Conservation (phyloP, 2,113 vertebrate species). For the Hemibagrus wyckioides region DNA sequence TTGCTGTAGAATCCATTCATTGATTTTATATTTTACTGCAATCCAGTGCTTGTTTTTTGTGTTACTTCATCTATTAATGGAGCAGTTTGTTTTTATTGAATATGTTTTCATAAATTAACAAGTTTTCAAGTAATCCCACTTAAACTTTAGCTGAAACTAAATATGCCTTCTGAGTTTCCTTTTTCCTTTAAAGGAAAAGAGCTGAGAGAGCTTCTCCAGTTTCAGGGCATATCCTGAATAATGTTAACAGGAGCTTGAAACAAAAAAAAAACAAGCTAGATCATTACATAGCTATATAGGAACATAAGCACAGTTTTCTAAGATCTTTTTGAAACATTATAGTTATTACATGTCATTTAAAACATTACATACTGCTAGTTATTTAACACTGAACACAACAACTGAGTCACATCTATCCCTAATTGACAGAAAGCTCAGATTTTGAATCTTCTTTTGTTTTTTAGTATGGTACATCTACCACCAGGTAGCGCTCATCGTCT, state of each 20-base stretch:
- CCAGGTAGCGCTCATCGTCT: conserved; percentile 85
- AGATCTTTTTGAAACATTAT: not conserved
- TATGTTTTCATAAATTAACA: not conserved
- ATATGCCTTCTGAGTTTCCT: not conserved
- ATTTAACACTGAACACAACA: not conserved
- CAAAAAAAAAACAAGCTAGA: not conserved
- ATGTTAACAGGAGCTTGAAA: not conserved
- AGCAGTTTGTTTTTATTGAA: not conserved
- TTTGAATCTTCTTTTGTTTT: conserved; percentile 72
- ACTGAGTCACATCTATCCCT: not conserved
- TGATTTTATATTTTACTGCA: not conserved
- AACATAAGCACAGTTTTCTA: not conserved
- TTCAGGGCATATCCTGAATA: not conserved
- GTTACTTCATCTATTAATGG: not conserved
- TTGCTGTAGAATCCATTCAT: not conserved
- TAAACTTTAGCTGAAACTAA: not conserved
- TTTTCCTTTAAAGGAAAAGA: not conserved
- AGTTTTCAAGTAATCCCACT: too few species aligned
- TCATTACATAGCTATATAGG: not conserved
- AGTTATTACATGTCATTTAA: not conserved
- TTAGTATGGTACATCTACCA: conserved; percentile 90
- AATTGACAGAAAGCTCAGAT: not conserved
- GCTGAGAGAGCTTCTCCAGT: not conserved
- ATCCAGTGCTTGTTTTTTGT: not conserved
- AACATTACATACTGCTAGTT: not conserved